Percentiles rank a stretch among this genome's conserved stretches.
phyloP scores from a whole-genome alignment of 2,113 vertebrate genomes.

The Gasterosteus aculeatus region DNA sequence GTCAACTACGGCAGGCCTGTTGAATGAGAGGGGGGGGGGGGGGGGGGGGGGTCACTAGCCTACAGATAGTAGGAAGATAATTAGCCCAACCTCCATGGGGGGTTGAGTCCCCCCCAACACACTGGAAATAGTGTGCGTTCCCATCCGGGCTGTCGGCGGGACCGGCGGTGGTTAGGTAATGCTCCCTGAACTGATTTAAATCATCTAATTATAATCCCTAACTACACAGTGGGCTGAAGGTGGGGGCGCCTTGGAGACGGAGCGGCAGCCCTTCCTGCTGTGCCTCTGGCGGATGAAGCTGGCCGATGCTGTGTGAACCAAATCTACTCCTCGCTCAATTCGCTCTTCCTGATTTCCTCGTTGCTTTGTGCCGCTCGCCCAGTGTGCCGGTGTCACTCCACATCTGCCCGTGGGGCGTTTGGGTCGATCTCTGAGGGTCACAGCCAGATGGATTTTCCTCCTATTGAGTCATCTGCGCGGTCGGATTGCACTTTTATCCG shows the following conservation, averaged over 20 bases:
- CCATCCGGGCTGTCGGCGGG: conserved; percentile 57
- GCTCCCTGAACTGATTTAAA: conserved; percentile 67
- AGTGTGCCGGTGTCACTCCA: conserved; percentile 3
- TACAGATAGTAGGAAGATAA: conserved; percentile 69
- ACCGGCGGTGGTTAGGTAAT: conserved; percentile 52
- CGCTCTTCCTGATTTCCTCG: neutral
- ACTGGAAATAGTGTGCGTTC: conserved; percentile 58
- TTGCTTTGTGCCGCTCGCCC: neutral
- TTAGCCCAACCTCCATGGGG: conserved; percentile 70
- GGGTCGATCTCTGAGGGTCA: conserved; percentile 9
- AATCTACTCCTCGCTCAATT: neutral
- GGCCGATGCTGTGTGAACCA: neutral
- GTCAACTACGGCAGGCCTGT: neutral
- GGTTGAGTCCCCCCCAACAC: conserved; percentile 49
- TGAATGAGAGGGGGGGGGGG: neutral
- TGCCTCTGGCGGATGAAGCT: neutral
- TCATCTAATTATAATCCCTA: conserved; percentile 64
- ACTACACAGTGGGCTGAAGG: conserved; percentile 15
- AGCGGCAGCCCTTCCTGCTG: conserved; percentile 2
- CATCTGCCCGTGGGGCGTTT: neutral
- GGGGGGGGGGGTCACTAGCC: conserved; percentile 7
- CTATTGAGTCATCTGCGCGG: conserved; percentile 17
- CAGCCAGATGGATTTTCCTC: conserved; percentile 14
- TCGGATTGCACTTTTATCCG: neutral
- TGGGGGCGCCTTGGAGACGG: neutral